phyloP scores from a whole-genome alignment of 2,113 vertebrate species.

The Bolborhynchus lineola region DNA sequence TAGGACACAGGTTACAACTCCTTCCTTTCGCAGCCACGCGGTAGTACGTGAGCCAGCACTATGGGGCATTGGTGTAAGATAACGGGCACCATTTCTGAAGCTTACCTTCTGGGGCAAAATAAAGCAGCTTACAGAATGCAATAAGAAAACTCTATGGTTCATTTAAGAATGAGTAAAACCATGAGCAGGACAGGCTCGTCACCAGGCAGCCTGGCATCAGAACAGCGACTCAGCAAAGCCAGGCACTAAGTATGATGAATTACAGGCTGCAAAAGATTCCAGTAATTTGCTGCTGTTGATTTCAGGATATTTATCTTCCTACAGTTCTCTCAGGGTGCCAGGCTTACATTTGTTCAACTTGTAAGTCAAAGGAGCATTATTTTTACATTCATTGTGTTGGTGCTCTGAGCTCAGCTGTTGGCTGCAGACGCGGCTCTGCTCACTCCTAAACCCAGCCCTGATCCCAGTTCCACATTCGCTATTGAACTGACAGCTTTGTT shows the following conservation, averaged over 20 bases:
- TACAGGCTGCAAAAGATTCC: background rate
- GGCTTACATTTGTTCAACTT: background rate
- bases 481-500: background rate
- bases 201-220: background rate
- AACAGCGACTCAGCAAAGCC: background rate
- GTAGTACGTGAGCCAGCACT: fast-evolving
- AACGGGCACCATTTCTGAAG: background rate
- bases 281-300: background rate
- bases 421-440: background rate
- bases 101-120: background rate
- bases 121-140: background rate
- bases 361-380: background rate
- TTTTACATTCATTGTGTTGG: background rate
- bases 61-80: fast-evolving
- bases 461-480: background rate
- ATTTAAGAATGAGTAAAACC: background rate
- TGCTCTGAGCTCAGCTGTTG: conserved; percentile 7
- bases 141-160: background rate
- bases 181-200: background rate
- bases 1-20: background rate
- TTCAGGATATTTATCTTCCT: conserved; percentile 27
- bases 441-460: background rate
- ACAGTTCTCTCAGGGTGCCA: background rate
- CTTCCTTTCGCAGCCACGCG: background rate
- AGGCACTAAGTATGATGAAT: conserved; percentile 27